Conservation (phyloP, 2,797 vertebrate genomes). For the Dryobates pubescens region DNA sequence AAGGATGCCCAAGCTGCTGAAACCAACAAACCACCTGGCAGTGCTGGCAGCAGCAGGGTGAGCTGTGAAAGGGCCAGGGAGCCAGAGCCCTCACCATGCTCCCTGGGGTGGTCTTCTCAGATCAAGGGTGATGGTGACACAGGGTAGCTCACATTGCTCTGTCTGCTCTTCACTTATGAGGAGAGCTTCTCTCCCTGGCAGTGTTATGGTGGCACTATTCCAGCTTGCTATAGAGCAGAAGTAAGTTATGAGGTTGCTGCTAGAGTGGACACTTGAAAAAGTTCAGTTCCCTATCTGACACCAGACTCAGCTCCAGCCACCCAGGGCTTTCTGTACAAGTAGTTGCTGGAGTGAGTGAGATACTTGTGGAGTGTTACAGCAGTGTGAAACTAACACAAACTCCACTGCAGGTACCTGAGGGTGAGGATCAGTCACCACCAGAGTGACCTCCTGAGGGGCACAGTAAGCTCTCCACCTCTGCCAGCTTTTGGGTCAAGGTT, state of each 20-base stretch:
- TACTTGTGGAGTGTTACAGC: neutral
- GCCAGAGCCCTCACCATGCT: neutral
- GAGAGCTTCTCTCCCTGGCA: neutral
- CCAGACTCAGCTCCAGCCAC: neutral
- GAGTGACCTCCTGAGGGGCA: neutral
- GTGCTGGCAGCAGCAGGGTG: neutral
- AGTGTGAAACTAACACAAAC: neutral
- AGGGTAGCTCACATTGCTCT: accelerated
- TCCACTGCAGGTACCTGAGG: accelerated
- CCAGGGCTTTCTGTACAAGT: neutral
- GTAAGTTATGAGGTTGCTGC: neutral
- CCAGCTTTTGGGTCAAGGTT: neutral
- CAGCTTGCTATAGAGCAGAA: neutral
- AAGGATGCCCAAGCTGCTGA: neutral
- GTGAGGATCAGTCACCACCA: accelerated
- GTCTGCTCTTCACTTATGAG: accelerated
- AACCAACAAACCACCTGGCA: neutral
- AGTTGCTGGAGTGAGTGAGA: neutral
- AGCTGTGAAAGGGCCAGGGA: neutral
- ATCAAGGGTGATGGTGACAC: neutral
- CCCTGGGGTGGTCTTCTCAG: neutral
- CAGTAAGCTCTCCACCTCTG: neutral
- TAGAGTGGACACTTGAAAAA: neutral
- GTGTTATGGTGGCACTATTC: neutral
- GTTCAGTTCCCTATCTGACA: accelerated